Conservation (phyloP, 2,797 vertebrate species). For the Halcyon chelicuti region DNA sequence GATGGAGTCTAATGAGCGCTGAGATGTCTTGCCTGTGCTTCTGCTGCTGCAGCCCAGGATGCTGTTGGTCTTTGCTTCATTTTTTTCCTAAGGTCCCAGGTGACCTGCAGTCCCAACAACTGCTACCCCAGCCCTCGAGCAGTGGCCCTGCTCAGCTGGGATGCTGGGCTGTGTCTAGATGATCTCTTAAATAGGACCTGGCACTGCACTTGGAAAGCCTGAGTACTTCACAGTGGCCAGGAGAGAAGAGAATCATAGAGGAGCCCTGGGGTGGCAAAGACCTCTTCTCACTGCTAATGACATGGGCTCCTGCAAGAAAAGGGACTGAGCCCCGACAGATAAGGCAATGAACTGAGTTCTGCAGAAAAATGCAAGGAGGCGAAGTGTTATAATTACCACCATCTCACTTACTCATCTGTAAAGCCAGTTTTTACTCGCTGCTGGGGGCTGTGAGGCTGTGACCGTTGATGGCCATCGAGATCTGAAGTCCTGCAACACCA, state of each 20-base stretch:
- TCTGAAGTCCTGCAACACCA: background rate
- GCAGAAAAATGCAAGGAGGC: background rate
- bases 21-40: background rate
- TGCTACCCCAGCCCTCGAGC: background rate
- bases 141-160: background rate
- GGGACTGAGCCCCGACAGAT: background rate
- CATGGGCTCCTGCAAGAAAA: background rate
- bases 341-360: background rate
- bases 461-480: background rate
- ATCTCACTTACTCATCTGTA: constrained; percentile 44
- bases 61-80: background rate
- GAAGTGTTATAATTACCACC: background rate
- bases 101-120: background rate
- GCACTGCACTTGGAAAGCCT: background rate
- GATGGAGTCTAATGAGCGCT: background rate
- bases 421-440: background rate
- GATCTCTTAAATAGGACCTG: background rate
- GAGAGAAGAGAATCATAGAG: background rate
- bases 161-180: background rate
- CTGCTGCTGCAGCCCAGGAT: background rate
- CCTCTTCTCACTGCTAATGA: background rate
- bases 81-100: background rate
- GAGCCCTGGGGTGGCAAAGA: background rate
- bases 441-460: background rate
- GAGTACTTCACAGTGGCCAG: background rate